A percentile compares a stretch with the other conserved stretches of the same genome.
These are phyloP conservation scores for Leucosticte australis DNA, from an alignment of 2,113 vertebrate species.

Conservation along the genomic window DNA sequence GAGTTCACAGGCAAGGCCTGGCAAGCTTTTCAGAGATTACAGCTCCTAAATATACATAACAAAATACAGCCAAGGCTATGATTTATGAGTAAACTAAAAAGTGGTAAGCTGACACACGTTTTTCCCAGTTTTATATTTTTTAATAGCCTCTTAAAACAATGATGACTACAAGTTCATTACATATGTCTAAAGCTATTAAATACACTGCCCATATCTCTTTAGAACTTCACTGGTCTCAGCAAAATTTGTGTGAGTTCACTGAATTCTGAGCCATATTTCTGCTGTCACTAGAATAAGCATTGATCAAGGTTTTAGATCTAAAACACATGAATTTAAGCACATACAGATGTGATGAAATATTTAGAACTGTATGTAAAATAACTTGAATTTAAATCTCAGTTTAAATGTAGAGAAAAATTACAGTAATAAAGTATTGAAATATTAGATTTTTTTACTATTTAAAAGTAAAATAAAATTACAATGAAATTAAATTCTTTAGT, in stretches of 20 bases:
- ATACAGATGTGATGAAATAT: background rate
- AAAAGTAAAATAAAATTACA: background rate
- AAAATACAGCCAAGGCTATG: background rate
- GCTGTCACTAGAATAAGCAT: background rate
- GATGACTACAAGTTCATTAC: background rate
- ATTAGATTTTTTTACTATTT: background rate
- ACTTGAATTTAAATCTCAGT: background rate
- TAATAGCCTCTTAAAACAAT: background rate
- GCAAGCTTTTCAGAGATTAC: constrained; percentile 56
- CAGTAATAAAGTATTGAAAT: background rate
- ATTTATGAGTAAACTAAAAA: constrained; percentile 5
- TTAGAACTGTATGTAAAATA: background rate
- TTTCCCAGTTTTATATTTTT: background rate
- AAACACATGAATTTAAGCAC: background rate
- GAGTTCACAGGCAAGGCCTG: constrained; percentile 64
- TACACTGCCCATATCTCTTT: background rate
- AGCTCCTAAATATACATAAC: background rate
- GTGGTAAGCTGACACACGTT: background rate
- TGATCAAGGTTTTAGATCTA: background rate
- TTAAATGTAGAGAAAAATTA: background rate
- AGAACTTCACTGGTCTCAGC: background rate
- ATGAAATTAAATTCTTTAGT: background rate
- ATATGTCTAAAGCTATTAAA: background rate
- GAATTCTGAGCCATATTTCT: background rate
- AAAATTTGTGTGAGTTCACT: background rate